Percentiles rank a stretch among this genome's conserved stretches.
Conservation (phyloP, 1,140 invertebrate genomes). For the Sycophila sp. region DNA sequence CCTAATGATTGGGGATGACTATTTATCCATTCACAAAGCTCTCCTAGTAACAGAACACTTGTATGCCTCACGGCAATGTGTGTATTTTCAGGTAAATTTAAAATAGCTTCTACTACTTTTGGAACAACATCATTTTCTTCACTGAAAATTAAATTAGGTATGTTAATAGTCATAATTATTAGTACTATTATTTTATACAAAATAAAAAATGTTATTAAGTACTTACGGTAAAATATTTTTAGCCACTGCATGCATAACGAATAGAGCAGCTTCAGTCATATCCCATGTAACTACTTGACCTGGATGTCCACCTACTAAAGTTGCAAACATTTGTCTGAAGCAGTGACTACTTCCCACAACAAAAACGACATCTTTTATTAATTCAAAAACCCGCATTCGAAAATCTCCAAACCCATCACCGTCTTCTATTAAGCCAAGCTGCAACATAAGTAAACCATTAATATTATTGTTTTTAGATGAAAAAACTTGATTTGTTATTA, state of each 20-base stretch:
- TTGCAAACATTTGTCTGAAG: slow-evolving; percentile 90
- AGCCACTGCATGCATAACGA: slow-evolving; percentile 94
- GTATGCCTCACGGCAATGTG: slow-evolving; percentile 91
- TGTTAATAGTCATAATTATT: too few species aligned
- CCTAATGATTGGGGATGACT: slow-evolving; percentile 82
- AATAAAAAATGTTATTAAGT: slow-evolving; percentile 1
- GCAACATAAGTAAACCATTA: slow-evolving; percentile 23
- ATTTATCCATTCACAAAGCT: slow-evolving; percentile 96
- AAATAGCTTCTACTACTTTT: slow-evolving; percentile 90
- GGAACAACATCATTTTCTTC: slow-evolving; percentile 92
- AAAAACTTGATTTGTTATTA: slow-evolving; percentile 10
- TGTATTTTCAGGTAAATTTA: slow-evolving; percentile 83
- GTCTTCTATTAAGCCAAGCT: slow-evolving; percentile 89
- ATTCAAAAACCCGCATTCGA: slow-evolving; percentile 86
- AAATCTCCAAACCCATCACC: slow-evolving; percentile 81
- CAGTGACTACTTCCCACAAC: slow-evolving; percentile 92
- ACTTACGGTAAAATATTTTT: slow-evolving; percentile 96
- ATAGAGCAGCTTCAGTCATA: slow-evolving; percentile 92
- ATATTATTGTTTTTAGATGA: background rate
- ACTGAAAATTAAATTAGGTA: too few species aligned
- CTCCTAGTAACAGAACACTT: slow-evolving; percentile 88
- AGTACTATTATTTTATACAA: slow-evolving; percentile 1
- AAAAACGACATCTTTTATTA: slow-evolving; percentile 98
- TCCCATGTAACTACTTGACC: slow-evolving; percentile 81
- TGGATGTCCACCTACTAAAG: slow-evolving; percentile 63